These are phyloP conservation scores for Mya arenaria DNA, from an alignment of 1,140 invertebrate genomes.

Conservation along the genomic window DNA sequence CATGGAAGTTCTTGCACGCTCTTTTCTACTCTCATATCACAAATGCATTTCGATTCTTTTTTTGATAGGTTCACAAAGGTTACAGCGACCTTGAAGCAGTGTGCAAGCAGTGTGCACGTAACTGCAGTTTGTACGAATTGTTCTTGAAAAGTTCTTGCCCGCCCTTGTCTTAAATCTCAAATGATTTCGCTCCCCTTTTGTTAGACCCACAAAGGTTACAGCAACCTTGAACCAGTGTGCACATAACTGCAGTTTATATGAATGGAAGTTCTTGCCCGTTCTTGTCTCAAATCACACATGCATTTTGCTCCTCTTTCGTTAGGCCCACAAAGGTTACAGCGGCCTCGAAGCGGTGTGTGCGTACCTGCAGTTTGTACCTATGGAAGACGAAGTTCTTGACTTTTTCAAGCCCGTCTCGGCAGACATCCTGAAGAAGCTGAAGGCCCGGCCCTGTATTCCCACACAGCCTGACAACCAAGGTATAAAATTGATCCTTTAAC, in stretches of 20 bases:
- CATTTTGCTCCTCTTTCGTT: neutral
- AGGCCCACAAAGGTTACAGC: slow-evolving; percentile 72
- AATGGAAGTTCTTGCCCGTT: no score
- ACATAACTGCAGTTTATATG: slow-evolving; percentile 78
- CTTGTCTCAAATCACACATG: no score
- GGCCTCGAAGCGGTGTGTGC: slow-evolving; percentile 71
- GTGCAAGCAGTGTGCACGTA: slow-evolving; percentile 70
- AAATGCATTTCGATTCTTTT: no score
- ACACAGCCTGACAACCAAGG: slow-evolving; percentile 67
- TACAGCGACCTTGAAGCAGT: slow-evolving; percentile 72
- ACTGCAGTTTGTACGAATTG: slow-evolving; percentile 79
- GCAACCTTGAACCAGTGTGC: slow-evolving; percentile 71
- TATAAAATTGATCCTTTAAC: no score
- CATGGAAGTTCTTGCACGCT: no score
- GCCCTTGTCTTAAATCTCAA: no score
- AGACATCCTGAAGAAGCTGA: slow-evolving; percentile 74
- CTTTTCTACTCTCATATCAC: no score
- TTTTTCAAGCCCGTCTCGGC: slow-evolving; percentile 79
- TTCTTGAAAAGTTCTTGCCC: no score
- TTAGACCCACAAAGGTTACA: slow-evolving; percentile 74
- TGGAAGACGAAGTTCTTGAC: slow-evolving; percentile 79
- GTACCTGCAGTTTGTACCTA: slow-evolving; percentile 78
- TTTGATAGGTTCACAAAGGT: slow-evolving; percentile 74
- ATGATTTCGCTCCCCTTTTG: no score
- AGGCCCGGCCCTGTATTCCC: slow-evolving; percentile 75